These are phyloP conservation scores for Ibycter americanus DNA, from an alignment of 2,797 vertebrate species.

Conservation along the genomic window DNA sequence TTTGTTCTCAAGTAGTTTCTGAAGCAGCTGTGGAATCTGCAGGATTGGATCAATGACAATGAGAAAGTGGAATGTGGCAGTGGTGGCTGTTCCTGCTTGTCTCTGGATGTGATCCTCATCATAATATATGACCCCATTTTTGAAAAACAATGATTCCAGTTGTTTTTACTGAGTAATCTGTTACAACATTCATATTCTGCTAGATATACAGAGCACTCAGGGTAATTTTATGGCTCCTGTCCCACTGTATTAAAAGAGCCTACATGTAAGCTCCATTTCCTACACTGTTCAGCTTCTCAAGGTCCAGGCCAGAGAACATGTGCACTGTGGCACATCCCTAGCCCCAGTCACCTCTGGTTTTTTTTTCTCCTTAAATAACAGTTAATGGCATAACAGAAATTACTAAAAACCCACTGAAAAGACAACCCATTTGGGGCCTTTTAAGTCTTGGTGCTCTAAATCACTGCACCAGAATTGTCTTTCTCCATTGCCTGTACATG, in stretches of 20 bases:
- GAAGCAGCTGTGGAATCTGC: constrained; percentile 28
- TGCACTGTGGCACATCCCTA: background rate
- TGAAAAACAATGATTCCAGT: background rate
- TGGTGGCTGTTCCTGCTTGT: constrained; percentile 16
- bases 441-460: background rate
- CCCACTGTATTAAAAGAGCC: background rate
- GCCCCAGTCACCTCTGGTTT: background rate
- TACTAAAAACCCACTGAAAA: background rate
- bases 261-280: background rate
- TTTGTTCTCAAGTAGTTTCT: background rate
- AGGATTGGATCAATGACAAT: background rate
- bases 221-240: background rate
- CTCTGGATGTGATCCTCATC: background rate
- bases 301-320: background rate
- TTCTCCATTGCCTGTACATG: background rate
- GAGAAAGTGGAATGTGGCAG: background rate
- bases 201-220: background rate
- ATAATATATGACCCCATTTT: background rate
- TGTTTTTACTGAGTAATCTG: background rate
- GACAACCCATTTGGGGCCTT: background rate
- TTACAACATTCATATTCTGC: background rate
- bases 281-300: background rate
- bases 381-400: background rate
- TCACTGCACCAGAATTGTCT: background rate
- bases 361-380: background rate